phyloP scores from a whole-genome alignment of 2,888 invertebrate genomes.

The Cordylochernes scorpioides region DNA sequence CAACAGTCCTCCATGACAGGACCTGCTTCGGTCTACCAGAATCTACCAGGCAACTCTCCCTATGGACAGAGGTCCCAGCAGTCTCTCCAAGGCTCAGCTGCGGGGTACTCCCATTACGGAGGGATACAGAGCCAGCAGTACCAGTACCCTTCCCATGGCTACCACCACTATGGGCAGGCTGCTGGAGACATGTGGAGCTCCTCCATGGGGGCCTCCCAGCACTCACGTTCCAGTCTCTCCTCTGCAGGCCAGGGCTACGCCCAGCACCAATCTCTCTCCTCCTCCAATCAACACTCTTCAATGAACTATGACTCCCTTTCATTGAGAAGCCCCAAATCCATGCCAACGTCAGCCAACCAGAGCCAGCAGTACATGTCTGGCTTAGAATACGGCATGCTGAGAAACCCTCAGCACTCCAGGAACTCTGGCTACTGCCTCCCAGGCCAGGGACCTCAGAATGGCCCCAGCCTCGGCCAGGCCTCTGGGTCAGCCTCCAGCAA shows the following conservation, averaged over 20 bases:
- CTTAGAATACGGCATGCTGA: conserved; percentile 8
- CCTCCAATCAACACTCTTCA: conserved; percentile 6
- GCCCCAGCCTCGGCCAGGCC: conserved; percentile 8
- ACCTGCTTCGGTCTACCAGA: conserved; percentile 1
- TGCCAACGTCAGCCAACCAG: conserved; percentile 10
- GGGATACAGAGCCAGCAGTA: conserved; percentile 7
- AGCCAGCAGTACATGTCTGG: conserved; percentile 10
- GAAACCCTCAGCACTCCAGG: conserved; percentile 4
- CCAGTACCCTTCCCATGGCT: conserved; percentile 5
- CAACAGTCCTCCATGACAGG: neutral
- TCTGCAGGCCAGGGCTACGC: conserved; percentile 8
- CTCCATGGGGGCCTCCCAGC: conserved; percentile 9
- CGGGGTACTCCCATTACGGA: conserved; percentile 11
- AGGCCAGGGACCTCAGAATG: conserved; percentile 11
- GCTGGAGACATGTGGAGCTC: conserved; percentile 10
- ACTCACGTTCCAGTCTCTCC: conserved; percentile 7
- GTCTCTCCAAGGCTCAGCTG: conserved; percentile 8
- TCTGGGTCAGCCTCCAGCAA: conserved; percentile 7
- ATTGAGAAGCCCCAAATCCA: too few species aligned
- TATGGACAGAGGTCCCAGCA: conserved; percentile 7
- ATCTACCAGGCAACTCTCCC: conserved; percentile 4
- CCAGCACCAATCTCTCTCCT: conserved; percentile 9
- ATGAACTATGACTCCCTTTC: conserved; percentile 8
- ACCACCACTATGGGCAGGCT: conserved; percentile 8
- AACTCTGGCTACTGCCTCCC: too few species aligned